phyloP scores from a whole-genome alignment of 2,888 invertebrate species.

The Argyresthia goedartella region DNA sequence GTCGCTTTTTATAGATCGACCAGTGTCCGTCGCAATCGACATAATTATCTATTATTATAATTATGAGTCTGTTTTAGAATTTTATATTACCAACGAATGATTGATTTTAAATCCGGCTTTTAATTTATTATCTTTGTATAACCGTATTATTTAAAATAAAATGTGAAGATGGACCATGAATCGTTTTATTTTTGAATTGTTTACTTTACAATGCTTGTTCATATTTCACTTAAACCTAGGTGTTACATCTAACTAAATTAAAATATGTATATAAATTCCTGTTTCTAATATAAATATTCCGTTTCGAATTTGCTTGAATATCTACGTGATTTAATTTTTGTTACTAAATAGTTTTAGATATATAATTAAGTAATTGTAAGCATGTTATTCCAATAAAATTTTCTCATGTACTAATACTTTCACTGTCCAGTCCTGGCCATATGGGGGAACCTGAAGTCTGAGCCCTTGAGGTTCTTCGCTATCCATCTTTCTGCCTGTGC shows the following conservation, averaged over 20 bases:
- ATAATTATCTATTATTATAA: slow-evolving; percentile 53
- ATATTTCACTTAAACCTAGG: background rate
- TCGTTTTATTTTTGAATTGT: slow-evolving; percentile 51
- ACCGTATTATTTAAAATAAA: slow-evolving; percentile 65
- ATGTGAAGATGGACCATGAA: slow-evolving; percentile 59
- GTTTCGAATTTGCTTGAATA: slow-evolving; percentile 1
- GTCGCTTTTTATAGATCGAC: slow-evolving; percentile 58
- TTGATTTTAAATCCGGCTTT: slow-evolving; percentile 65
- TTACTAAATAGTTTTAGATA: slow-evolving; percentile 5
- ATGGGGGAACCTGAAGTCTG: slow-evolving; percentile 72
- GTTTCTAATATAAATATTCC: slow-evolving; percentile 3
- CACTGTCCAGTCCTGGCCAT: slow-evolving; percentile 6
- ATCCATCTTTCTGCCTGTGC: slow-evolving; percentile 79
- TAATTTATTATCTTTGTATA: slow-evolving; percentile 70
- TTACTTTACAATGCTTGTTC: slow-evolving; percentile 1
- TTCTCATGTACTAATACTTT: slow-evolving; percentile 1
- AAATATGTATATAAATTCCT: slow-evolving; percentile 5
- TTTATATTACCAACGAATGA: slow-evolving; percentile 70
- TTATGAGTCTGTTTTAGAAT: slow-evolving; percentile 67
- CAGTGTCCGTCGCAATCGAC: slow-evolving; percentile 16
- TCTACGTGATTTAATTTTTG: slow-evolving; percentile 2
- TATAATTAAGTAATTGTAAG: slow-evolving; percentile 6
- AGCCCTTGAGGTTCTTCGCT: slow-evolving; percentile 69
- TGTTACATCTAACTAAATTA: slow-evolving; percentile 1
- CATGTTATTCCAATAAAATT: slow-evolving; percentile 8